Evolutionary conservation across 2,888 invertebrate species (phyloP).

Genomic region (Gandaritis pyraliata): DNA sequence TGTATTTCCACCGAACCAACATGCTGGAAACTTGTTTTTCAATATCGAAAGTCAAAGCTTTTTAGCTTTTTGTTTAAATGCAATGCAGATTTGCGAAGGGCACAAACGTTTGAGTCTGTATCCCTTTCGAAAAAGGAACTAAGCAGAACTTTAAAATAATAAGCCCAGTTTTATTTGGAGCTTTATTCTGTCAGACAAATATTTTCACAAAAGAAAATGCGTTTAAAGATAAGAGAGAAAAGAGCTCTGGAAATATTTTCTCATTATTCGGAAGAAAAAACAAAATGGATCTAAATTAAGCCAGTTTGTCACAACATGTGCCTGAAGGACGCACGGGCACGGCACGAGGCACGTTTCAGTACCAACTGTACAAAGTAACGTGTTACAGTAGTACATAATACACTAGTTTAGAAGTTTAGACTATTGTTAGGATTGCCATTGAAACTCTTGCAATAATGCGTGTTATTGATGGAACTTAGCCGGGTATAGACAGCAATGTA

Average conservation of each 20-base stretch:
- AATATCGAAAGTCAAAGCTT: too few relatives aligned
- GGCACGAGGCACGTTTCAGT: slow-evolving; percentile 53
- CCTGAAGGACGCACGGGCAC: slow-evolving; percentile 47
- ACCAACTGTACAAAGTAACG: slow-evolving; percentile 45
- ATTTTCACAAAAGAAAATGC: too few relatives aligned
- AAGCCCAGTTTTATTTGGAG: too few relatives aligned
- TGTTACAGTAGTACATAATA: slow-evolving; percentile 35
- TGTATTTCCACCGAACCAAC: background rate
- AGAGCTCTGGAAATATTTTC: background rate
- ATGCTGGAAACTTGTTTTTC: too few relatives aligned
- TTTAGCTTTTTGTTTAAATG: too few relatives aligned
- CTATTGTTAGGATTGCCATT: slow-evolving; percentile 46
- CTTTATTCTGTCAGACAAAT: too few relatives aligned
- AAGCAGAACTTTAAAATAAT: too few relatives aligned
- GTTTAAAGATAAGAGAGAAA: too few relatives aligned
- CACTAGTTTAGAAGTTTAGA: slow-evolving; percentile 42
- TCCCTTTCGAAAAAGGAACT: too few relatives aligned
- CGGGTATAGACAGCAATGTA: slow-evolving; percentile 30
- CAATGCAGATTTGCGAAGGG: too few relatives aligned
- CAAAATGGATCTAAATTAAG: background rate
- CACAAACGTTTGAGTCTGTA: too few relatives aligned
- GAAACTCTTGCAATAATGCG: slow-evolving; percentile 48
- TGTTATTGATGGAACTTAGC: slow-evolving; percentile 44
- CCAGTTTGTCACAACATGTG: slow-evolving; percentile 35
- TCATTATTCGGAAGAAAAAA: background rate